A percentile compares a stretch with the other conserved stretches of the same genome.
These are phyloP conservation scores for Gambelia wislizenii DNA, from an alignment of 2,797 vertebrate species.

Conservation along the genomic window DNA sequence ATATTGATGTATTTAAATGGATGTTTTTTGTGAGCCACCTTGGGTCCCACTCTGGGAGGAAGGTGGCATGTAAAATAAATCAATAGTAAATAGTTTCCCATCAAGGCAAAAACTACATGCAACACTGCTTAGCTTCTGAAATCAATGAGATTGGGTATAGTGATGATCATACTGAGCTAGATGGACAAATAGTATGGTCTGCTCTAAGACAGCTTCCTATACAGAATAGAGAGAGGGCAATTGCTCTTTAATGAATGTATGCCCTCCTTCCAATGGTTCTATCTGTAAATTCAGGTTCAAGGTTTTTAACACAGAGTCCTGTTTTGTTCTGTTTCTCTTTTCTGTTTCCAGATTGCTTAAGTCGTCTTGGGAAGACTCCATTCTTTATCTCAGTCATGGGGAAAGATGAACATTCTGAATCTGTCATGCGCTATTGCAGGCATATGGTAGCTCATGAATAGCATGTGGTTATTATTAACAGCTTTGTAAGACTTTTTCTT, in stretches of 20 bases:
- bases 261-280: background rate
- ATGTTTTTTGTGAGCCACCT: no score
- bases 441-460: slow-evolving; percentile 88
- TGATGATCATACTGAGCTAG: background rate
- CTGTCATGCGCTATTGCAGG: slow-evolving; percentile 83
- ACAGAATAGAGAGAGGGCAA: background rate
- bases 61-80: no score
- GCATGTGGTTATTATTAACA: background rate
- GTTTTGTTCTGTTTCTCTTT: slow-evolving; percentile 38
- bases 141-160: no score
- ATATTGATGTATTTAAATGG: no score
- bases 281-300: background rate
- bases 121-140: no score
- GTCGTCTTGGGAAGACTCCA: slow-evolving; percentile 82
- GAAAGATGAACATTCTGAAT: slow-evolving; percentile 84
- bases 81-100: no score
- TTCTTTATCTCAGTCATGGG: slow-evolving; percentile 89
- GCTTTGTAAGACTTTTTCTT: background rate
- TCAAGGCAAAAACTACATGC: no score
- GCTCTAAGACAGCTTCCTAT: background rate
- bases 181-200: background rate
- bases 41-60: no score
- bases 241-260: background rate
- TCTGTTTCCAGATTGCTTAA: slow-evolving; percentile 84
- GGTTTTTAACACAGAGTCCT: background rate